phyloP scores from a whole-genome alignment of 2,113 vertebrate species.

The Datnioides undecimradiatus region DNA sequence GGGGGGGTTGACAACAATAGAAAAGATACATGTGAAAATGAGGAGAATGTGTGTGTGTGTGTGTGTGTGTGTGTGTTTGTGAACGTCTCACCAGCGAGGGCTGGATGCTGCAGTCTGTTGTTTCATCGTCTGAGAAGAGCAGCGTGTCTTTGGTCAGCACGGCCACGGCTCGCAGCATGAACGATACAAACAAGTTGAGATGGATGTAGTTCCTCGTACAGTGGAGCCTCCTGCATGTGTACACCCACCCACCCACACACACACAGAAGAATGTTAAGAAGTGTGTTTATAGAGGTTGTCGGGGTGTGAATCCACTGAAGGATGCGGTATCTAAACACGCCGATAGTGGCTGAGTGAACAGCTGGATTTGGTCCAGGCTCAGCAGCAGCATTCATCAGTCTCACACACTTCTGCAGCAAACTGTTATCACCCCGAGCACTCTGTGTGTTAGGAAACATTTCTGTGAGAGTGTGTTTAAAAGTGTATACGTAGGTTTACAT shows the following conservation, averaged over 20 bases:
- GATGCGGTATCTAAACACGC: conserved; percentile 66
- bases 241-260: conserved; percentile 23
- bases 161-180: conserved; percentile 92
- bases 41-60: not conserved
- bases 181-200: conserved; percentile 94
- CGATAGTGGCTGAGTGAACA: conserved; percentile 36
- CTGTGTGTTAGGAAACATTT: not conserved
- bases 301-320: conserved; percentile 49
- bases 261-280: conserved; percentile 19
- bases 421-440: not conserved
- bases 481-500: not conserved
- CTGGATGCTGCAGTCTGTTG: conserved; percentile 73
- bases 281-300: conserved; percentile 71
- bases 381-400: conserved; percentile 31
- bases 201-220: conserved; percentile 98
- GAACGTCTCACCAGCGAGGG: conserved; percentile 79
- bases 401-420: conserved; percentile 4
- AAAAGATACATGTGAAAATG: too few species aligned
- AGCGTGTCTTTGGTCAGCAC: conserved; percentile 93
- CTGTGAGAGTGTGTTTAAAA: not conserved
- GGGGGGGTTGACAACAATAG: too few species aligned
- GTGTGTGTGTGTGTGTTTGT: too few species aligned
- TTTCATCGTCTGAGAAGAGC: conserved; percentile 88
- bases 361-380: conserved; percentile 52
- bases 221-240: conserved; percentile 89